Base-by-base conservation (phyloP, 2,888 invertebrate species). In the Parnassius smintheus region DNA sequence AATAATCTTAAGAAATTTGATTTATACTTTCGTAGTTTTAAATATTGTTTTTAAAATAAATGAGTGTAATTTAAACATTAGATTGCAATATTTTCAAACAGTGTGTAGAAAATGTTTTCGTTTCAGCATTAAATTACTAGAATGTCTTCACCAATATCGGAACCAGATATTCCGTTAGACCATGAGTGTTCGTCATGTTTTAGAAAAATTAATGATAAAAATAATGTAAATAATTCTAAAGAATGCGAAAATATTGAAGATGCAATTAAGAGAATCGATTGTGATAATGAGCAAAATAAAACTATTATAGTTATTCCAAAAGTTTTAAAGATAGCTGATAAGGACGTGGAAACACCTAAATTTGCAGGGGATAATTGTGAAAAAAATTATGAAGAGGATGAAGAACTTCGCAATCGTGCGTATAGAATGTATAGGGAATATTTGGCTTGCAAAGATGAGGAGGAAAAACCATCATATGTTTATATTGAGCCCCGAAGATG, bases 361-460 rank as follows among this genome's bases (percentile, higher is more conserved):
- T 22, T n/a, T 44, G 11, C 9, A 13, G 46, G 12, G 25, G 35
- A 42, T 49, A 22, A 42, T n/a, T 13, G 42, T 11, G 12, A 45
- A 12, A 18, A 12, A 13, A 9, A 44, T 35, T 46, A 18, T 12
- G 59, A 59, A 11, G 63, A 64, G 12, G 49, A 35, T 13, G 63
- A 64, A 2, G 56, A 59, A n/a, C 48, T 64, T 1, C 59, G 63
- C 4, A 50, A 11, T 52, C 46, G 51, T 22, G 63, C 63, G 8
- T 64, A 52, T 41, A 46, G 13, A 9, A 52, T 64, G 56, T 64
- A 64, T 46, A 59, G 52, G 41, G 18, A 52, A 9, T 64, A 64
- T 56, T 41, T 64, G 35, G 22, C 46, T 41, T 12, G 42, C 9
- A 59, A 25, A 25, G 56, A 51, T 48, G 59, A 42, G 25, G 41